A percentile compares a stretch with the other conserved stretches of the same genome.
Evolutionary conservation across 2,888 invertebrate genomes (phyloP).

Genomic region (Cheilosia vernalis): DNA sequence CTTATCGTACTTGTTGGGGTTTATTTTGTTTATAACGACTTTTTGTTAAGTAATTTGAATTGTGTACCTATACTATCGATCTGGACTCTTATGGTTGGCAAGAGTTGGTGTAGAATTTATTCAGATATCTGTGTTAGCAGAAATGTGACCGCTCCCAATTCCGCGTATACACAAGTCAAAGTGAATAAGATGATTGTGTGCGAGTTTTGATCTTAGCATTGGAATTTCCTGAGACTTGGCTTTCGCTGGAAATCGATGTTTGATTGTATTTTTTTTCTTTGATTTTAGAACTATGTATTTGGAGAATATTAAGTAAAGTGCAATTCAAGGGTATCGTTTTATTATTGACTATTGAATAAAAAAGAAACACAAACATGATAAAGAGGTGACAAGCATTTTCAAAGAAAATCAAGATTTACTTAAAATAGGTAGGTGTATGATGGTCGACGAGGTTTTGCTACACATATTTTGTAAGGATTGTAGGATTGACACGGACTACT

Average conservation of each 20-base stretch:
- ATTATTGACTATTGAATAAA: no score
- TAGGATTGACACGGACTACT: no score
- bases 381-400: no score
- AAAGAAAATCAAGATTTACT: no score
- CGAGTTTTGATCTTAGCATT: neutral
- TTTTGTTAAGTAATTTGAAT: constrained; percentile 1
- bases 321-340: no score
- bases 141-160: constrained; percentile 38
- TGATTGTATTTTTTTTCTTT: neutral
- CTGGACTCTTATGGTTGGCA: neutral
- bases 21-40: constrained; percentile 46
- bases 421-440: no score
- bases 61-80: neutral
- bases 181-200: constrained; percentile 41
- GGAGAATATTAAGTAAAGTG: no score
- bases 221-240: constrained; percentile 8
- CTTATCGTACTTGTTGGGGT: constrained; percentile 42
- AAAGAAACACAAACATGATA: no score
- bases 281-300: no score
- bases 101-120: neutral
- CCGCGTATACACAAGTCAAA: neutral
- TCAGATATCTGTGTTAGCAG: constrained; percentile 4
- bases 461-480: no score
- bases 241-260: neutral
- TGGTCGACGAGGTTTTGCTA: no score